These are phyloP conservation scores for Clarias laeviceps DNA, from an alignment of 2,797 vertebrate genomes.

Conservation along the genomic window DNA sequence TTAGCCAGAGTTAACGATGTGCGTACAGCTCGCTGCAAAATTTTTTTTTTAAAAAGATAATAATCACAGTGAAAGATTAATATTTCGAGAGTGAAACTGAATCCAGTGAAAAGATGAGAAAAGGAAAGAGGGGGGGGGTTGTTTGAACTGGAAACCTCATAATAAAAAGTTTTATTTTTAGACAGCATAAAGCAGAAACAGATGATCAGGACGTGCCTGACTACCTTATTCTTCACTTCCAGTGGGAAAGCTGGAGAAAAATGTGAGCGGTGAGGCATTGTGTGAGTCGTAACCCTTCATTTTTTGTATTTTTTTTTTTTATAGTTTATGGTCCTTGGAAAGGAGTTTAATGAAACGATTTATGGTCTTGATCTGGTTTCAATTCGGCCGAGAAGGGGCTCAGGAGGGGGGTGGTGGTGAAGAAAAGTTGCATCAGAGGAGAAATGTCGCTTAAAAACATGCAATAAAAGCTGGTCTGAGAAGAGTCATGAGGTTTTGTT, in stretches of 20 bases:
- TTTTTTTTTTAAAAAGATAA: too few species aligned
- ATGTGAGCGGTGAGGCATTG: not conserved
- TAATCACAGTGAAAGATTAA: not conserved
- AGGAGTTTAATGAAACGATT: conserved; percentile 45
- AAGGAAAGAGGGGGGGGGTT: too few species aligned
- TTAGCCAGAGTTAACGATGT: not conserved
- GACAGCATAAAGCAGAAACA: conserved; percentile 4
- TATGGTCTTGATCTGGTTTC: conserved; percentile 62
- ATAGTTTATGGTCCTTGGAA: conserved; percentile 34
- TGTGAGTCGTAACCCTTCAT: conserved; percentile 7
- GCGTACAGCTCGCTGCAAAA: not conserved
- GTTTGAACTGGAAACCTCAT: not conserved
- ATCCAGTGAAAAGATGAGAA: not conserved
- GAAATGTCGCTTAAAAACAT: not conserved
- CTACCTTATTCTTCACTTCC: conserved; percentile 21
- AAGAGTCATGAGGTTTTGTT: not conserved
- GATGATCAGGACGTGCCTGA: conserved; percentile 15
- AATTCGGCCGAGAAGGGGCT: conserved; percentile 36
- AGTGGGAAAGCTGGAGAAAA: conserved; percentile 17
- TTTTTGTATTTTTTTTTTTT: too few species aligned
- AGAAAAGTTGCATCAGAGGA: not conserved
- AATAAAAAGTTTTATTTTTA: conserved; percentile 28
- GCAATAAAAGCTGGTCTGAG: not conserved
- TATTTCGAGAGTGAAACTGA: not conserved
- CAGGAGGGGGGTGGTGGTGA: too few species aligned